phyloP scores from a whole-genome alignment of 2,113 vertebrate genomes.

The Esox niger region DNA sequence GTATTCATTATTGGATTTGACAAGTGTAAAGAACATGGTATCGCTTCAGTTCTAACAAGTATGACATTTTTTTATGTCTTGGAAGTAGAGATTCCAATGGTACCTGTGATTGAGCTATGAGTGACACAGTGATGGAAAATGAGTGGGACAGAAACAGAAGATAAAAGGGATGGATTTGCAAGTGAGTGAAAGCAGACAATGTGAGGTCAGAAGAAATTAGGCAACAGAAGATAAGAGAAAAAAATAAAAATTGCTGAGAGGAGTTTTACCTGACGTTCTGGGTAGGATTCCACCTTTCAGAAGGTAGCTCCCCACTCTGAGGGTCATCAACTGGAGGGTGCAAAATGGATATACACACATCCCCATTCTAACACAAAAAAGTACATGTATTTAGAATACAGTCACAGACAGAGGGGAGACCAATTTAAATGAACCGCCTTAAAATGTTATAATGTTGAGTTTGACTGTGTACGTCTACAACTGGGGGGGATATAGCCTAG shows the following conservation, averaged over 20 bases:
- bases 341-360: constrained; percentile 97
- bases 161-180: too few relatives aligned
- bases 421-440: background rate
- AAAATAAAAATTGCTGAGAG: background rate
- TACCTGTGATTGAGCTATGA: constrained; percentile 19
- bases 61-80: too few relatives aligned
- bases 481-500: too few relatives aligned
- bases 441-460: too few relatives aligned
- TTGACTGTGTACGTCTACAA: too few relatives aligned
- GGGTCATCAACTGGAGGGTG: constrained; percentile 96
- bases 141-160: constrained; percentile 1
- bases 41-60: too few relatives aligned
- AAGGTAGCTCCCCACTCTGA: constrained; percentile 95
- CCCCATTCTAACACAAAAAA: constrained; percentile 79
- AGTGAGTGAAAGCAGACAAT: background rate
- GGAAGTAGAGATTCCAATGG: constrained; percentile 20
- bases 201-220: background rate
- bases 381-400: too few relatives aligned
- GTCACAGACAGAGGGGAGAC: background rate
- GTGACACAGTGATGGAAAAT: background rate
- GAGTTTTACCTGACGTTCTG: constrained; percentile 88
- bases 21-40: too few relatives aligned
- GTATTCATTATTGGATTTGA: too few relatives aligned
- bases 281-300: constrained; percentile 97
- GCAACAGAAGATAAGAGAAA: background rate